Base-by-base conservation (phyloP, 2,888 invertebrate genomes). In the Heliconius aoede region DNA sequence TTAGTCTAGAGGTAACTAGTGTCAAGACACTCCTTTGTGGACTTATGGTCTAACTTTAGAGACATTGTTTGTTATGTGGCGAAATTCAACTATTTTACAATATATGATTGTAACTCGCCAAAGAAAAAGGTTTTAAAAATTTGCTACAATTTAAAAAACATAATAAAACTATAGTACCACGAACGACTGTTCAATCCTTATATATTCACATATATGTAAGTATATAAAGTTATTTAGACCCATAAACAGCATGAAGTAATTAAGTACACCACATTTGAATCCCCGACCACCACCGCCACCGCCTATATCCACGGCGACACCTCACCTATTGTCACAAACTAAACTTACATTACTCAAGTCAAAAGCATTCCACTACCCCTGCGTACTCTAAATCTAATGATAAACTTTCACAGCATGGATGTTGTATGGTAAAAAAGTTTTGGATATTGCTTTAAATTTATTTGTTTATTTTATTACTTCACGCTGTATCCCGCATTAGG, bases 271-370 rank as follows among this genome's bases (percentile, higher is more conserved):
- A 61, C 32, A 61, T 36, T 74, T 72, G 74, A 77, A 79, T 73
- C 74, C 74, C 64, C 46, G 58, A 77, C 78, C n/a, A n/a, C n/a
- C n/a, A n/a, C n/a, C n/a, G n/a, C n/a, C n/a, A n/a, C n/a, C n/a
- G n/a, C n/a, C 78, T 79, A 74, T 64, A 72, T 79, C 78, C 76
- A 62, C 68, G 28, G n/a, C 72, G 77, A 64, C 78, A 74, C 73
- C 77, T 73, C 15, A 65, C 46, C 77, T 68, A 77, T 78, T 78
- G 78, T 79, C 73, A 60, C 72, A 68, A 68, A 74, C 74, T 68
- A 55, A 72, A 77, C 77, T 65, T 28, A 64, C 77, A 69, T 76
- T 72, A 76, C 65, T 76, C 72, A 68, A 78, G 60, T 76, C 72
- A 68, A 71, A 72, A 72, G 36, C 69, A 71, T 64, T 62, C 67